Evolutionary conservation across 1,140 invertebrate species (phyloP).

Genomic region (Meloidogyne hapla): DNA sequence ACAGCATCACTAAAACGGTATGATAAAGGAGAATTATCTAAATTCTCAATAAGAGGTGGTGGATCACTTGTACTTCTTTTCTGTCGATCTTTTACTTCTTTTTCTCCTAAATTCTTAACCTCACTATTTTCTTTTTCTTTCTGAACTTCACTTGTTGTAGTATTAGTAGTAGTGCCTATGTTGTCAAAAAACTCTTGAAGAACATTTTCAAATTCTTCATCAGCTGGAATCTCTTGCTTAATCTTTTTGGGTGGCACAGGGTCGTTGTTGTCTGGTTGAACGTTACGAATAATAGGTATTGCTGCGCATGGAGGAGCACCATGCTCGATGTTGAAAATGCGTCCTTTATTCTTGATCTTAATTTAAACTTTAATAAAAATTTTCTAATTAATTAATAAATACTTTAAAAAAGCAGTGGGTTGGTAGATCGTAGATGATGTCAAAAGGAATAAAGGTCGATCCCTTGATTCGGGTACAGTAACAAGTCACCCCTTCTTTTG

Average conservation of each 20-base stretch:
- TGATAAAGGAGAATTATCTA: neutral
- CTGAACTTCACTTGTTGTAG: neutral
- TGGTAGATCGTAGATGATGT: neutral
- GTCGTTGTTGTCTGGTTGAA: neutral
- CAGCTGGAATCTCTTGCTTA: no score
- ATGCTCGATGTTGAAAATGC: neutral
- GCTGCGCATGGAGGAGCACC: neutral
- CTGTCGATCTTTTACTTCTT: neutral
- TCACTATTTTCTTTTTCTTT: neutral
- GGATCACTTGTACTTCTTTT: neutral
- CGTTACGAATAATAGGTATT: neutral
- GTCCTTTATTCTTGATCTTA: neutral
- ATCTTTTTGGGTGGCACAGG: no score
- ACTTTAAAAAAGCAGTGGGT: neutral
- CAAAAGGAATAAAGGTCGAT: neutral
- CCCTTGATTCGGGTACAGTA: neutral
- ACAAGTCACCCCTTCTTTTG: neutral
- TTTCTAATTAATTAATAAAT: neutral
- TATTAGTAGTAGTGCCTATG: neutral
- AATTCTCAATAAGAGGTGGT: neutral
- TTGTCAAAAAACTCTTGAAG: neutral
- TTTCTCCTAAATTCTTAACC: neutral
- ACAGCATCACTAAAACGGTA: neutral
- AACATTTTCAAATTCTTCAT: no score
- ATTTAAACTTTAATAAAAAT: neutral